Evolutionary conservation across 2,888 invertebrate species (phyloP), one percentile per base, ranked within the genome.

Genomic region (Amblyteles armatorius): DNA sequence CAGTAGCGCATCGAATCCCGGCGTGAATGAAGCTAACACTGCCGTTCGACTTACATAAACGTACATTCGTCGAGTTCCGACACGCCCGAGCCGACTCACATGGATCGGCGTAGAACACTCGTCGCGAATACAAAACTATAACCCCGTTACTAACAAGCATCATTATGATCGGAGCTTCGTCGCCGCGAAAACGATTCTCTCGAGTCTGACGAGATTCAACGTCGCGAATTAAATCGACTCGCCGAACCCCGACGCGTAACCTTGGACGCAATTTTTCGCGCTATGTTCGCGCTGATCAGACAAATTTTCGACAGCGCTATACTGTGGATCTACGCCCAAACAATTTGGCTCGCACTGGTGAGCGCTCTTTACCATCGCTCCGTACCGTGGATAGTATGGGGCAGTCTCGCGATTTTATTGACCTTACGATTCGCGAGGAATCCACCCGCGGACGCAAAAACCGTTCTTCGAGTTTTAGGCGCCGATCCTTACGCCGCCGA

Each of bases 361-460:
- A 91, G 89, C 79, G 83, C 88, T 71, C 55, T 93, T 16, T 92
- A 90, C 72, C 48, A 92, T 74, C 89, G 91, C 67, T 88, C 88
- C n/a, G 44, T 93, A 80, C 93, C 93, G 68, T 93, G 92, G 92
- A 85, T 93, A 40, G 63, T 91, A 73, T 93, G 93, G 93, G 91
- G 90, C 77, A 83, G 89, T 13, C 13, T 93, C 6, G 60, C 88
- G 36, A 77, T 93, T 57, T 72, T 90, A 52, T 63, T 92, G 63
- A 81, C 87, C 22, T 76, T 93, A 68, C 89, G 88, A 85, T 78
- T 91, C 72, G 80, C 82, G 11, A 91, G 91, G 85, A 85, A 93
- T 71, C 90, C 92, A 78, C 90, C 91, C 7, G 91, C 93, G 7
- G 83, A 89, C 86, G 57, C 78, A 52, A 87, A 65, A 67, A 81